phyloP scores from a whole-genome alignment of 2,797 vertebrate genomes.

The Phyllotis vaccarum region DNA sequence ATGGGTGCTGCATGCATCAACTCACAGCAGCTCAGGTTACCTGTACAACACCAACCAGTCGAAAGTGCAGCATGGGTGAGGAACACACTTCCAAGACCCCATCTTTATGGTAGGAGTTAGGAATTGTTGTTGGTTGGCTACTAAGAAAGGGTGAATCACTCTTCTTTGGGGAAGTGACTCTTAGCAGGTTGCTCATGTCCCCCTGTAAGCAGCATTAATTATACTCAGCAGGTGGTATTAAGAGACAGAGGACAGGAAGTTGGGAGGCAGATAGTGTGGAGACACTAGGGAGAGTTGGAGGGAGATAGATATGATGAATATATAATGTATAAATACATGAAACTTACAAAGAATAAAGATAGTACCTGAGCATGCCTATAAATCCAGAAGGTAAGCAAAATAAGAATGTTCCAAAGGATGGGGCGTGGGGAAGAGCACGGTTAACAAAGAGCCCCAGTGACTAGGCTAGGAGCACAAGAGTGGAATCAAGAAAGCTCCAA shows the following conservation, averaged over 20 bases:
- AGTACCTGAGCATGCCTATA: neutral
- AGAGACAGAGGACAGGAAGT: neutral
- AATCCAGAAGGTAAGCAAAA: neutral
- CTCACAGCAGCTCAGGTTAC: neutral
- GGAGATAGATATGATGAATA: no score
- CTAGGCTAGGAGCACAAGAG: neutral
- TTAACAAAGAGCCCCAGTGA: neutral
- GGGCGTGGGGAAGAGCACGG: neutral
- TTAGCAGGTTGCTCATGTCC: neutral
- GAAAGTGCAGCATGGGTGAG: neutral
- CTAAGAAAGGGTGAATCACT: neutral
- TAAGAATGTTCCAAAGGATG: neutral
- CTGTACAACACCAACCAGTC: neutral
- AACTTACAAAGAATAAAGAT: neutral
- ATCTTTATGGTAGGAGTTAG: neutral
- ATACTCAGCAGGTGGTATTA: neutral
- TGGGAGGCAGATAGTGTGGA: neutral
- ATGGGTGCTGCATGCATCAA: neutral
- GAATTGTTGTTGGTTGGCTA: neutral
- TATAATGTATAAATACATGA: neutral
- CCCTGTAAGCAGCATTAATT: neutral
- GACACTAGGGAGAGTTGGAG: neutral
- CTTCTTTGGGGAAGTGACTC: neutral
- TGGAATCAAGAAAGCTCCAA: neutral
- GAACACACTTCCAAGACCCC: neutral